Percentiles rank a stretch among this genome's conserved stretches.
phyloP scores from a whole-genome alignment of 2,797 vertebrate genomes.

The Rhynchotus rufescens region DNA sequence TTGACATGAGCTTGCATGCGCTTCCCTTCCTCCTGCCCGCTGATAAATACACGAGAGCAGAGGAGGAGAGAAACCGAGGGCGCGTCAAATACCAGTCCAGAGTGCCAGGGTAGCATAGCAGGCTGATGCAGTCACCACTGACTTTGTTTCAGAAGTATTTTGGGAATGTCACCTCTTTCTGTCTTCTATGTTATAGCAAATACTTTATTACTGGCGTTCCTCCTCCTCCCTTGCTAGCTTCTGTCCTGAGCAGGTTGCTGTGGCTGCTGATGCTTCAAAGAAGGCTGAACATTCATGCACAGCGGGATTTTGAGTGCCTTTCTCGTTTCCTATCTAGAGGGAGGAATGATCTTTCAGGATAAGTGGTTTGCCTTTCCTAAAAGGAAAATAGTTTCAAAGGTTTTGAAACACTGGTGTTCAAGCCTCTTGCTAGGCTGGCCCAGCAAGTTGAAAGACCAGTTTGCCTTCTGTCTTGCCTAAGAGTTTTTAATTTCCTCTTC shows the following conservation, averaged over 20 bases:
- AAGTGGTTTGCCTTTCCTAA: background rate
- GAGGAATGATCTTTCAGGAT: background rate
- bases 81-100: background rate
- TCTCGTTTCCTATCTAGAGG: background rate
- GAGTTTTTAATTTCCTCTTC: slow-evolving; percentile 26
- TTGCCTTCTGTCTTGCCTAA: background rate
- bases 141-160: slow-evolving; percentile 17
- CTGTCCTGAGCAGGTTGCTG: background rate
- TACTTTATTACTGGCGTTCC: background rate
- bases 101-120: slow-evolving; percentile 26
- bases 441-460: slow-evolving; percentile 38
- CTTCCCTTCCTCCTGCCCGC: background rate
- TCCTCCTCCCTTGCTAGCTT: background rate
- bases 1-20: background rate
- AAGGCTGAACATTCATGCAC: background rate
- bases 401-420: background rate
- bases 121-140: slow-evolving; percentile 33
- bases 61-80: background rate
- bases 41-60: background rate
- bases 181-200: background rate
- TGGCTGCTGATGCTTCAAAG: background rate
- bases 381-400: background rate
- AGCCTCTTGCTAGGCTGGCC: slow-evolving; percentile 6
- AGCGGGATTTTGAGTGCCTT: background rate
- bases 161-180: background rate